Evolutionary conservation across 2,113 vertebrate species (phyloP).

Genomic region (Salvelinus namaycush): DNA sequence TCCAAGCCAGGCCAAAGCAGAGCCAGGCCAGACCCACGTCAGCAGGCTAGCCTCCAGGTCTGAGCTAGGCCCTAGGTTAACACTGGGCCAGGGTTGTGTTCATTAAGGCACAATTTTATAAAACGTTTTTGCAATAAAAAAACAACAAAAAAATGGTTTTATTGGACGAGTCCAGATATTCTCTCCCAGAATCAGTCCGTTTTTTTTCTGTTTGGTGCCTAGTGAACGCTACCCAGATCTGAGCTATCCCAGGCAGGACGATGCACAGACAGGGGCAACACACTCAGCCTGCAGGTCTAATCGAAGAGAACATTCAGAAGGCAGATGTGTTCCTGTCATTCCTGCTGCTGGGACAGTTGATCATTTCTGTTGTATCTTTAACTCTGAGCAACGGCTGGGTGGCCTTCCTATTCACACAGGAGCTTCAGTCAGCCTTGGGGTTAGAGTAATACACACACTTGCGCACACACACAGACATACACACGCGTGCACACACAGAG

Average conservation of each 20-base stretch:
- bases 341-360: not conserved
- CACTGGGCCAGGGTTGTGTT: not conserved
- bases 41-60: not conserved
- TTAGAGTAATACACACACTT: too few relatives aligned
- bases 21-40: not conserved
- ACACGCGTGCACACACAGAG: conserved; percentile 4
- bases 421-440: too few relatives aligned
- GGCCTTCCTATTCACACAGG: not conserved
- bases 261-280: not conserved
- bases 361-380: not conserved
- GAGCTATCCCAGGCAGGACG: too few relatives aligned
- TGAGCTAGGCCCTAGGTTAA: not conserved
- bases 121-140: too few relatives aligned
- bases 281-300: not conserved
- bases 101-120: not conserved
- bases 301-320: not conserved
- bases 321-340: not conserved
- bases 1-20: not conserved
- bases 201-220: too few relatives aligned
- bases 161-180: too few relatives aligned
- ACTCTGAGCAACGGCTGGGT: not conserved
- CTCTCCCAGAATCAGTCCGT: too few relatives aligned
- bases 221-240: too few relatives aligned
- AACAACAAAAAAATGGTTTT: too few relatives aligned
- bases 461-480: not conserved